Evolutionary conservation across 37 sponge, comb jelly and placozoan genomes (phyloP), one percentile per base, ranked within the genome.

Genomic region (Spongilla lacustris): DNA sequence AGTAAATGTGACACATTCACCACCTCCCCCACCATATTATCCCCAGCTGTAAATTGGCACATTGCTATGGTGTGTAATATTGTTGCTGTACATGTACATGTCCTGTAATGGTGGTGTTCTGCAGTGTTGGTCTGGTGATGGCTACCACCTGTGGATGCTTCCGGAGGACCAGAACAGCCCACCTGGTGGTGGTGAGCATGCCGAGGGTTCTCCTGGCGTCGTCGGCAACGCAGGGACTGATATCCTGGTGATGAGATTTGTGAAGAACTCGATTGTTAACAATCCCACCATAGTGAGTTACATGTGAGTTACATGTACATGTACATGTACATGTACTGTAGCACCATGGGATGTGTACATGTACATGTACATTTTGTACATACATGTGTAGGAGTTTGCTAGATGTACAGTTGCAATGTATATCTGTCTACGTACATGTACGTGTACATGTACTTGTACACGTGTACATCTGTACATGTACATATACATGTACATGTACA

Each of bases 121-220:
- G 11, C 75, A 94, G 95, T 85, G 86, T 58, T 94, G 95, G 95
- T 91, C 91, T 17, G 46, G 37, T 1, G 95, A 91, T 66, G 76
- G 84, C 24, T 94, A 94, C 36, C 87, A 83, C 35, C 73, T 94
- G 10, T 94, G 95, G 95, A 86, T 90, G 84, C 81, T 87, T 27
- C 89, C 93, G 5, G 67, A 21, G 25, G 50, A 35, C 50, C 9
- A 48, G 37, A 48, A 28, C n/a, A 4, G 28, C 21, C 75, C 27
- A 4, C 9, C 30, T 41, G 41, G 6, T 41, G 73, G 34, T 41
- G 36, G 13, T 4, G 67, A 33, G 11, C 73, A 46, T 21, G 41
- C 67, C 25, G 30, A 31, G 0, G 77, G 58, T 24, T n/a, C n/a
- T n/a, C n/a, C n/a, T n/a, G n/a, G n/a, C n/a, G n/a, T n/a, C n/a